phyloP scores from a whole-genome alignment of 2,888 invertebrate species.

The Nymphalis urticae region DNA sequence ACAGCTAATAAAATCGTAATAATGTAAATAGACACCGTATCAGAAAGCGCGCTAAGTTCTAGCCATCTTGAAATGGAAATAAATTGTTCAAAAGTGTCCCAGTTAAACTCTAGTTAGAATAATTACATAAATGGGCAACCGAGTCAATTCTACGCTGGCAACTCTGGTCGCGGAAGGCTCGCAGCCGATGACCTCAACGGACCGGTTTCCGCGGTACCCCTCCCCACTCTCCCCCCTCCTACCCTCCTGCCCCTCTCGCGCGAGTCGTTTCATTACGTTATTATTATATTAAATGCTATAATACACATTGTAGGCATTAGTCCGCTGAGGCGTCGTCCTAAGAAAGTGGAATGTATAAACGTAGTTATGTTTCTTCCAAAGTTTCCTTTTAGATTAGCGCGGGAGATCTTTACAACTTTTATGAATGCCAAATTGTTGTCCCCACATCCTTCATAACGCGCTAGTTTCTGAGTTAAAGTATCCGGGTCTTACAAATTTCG shows the following conservation, averaged over 20 bases:
- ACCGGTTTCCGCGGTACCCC: slow-evolving; percentile 71
- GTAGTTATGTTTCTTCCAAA: slow-evolving; percentile 50
- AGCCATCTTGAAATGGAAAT: slow-evolving; percentile 50
- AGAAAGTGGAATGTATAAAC: slow-evolving; percentile 68
- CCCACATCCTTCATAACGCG: slow-evolving; percentile 8
- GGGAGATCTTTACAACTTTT: slow-evolving; percentile 62
- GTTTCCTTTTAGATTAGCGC: slow-evolving; percentile 55
- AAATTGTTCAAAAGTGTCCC: slow-evolving; percentile 57
- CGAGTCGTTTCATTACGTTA: slow-evolving; percentile 81
- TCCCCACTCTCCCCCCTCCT: slow-evolving; percentile 50
- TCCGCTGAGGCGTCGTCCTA: slow-evolving; percentile 64
- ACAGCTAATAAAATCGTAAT: neutral
- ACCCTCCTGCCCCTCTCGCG: slow-evolving; percentile 53
- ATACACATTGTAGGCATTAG: slow-evolving; percentile 80
- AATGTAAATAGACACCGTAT: neutral
- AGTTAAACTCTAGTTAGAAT: slow-evolving; percentile 58
- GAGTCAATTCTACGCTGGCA: slow-evolving; percentile 60
- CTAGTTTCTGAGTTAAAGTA: slow-evolving; percentile 4
- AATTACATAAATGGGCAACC: slow-evolving; percentile 63
- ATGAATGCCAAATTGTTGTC: slow-evolving; percentile 50
- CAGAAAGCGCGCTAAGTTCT: neutral
- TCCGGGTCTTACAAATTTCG: slow-evolving; percentile 3
- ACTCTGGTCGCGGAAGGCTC: slow-evolving; percentile 77
- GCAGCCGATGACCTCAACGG: slow-evolving; percentile 79
- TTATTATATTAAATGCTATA: slow-evolving; percentile 82